These are phyloP conservation scores for Stigmatopora nigra DNA, from an alignment of 2,113 vertebrate species.

Conservation along the genomic window DNA sequence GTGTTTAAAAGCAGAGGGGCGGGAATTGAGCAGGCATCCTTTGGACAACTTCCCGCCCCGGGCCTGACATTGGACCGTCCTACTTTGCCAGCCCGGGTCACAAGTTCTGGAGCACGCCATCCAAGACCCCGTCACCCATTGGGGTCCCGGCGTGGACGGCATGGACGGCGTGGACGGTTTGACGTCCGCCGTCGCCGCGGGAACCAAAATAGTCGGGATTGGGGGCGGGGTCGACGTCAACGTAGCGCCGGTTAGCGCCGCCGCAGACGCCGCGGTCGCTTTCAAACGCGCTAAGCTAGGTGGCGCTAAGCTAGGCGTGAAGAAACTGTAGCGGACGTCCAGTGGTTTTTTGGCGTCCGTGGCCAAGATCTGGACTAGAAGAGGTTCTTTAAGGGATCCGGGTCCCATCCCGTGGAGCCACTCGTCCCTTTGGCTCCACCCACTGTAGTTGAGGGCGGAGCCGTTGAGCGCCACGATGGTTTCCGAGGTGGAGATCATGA, in stretches of 20 bases:
- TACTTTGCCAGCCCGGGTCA: slow-evolving; percentile 94
- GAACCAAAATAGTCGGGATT: slow-evolving; percentile 51
- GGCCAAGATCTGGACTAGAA: slow-evolving; percentile 87
- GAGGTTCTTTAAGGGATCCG: slow-evolving; percentile 76
- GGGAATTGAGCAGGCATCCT: slow-evolving; percentile 75
- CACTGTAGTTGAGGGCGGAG: slow-evolving; percentile 93
- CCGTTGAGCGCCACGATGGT: slow-evolving; percentile 88
- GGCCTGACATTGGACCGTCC: slow-evolving; percentile 94
- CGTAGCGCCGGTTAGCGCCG: slow-evolving; percentile 20
- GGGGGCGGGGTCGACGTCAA: slow-evolving; percentile 40
- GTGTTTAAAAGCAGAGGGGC: slow-evolving; percentile 91
- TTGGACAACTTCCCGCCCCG: slow-evolving; percentile 80
- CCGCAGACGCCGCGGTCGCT: slow-evolving; percentile 30
- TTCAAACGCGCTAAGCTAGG: slow-evolving; percentile 1
- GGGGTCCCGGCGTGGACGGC: slow-evolving; percentile 58
- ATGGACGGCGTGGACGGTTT: slow-evolving; percentile 26
- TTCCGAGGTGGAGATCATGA: slow-evolving; percentile 97
- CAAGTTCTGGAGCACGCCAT: slow-evolving; percentile 92
- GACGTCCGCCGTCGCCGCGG: slow-evolving; percentile 45
- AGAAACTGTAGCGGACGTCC: slow-evolving; percentile 94
- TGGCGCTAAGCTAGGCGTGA: slow-evolving; percentile 73
- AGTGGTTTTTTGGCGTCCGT: slow-evolving; percentile 83
- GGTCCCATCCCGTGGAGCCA: slow-evolving; percentile 90
- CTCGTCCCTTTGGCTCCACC: slow-evolving; percentile 93
- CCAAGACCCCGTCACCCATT: slow-evolving; percentile 89